phyloP scores from a whole-genome alignment of 2,888 invertebrate genomes.

The Branchellion lobata region DNA sequence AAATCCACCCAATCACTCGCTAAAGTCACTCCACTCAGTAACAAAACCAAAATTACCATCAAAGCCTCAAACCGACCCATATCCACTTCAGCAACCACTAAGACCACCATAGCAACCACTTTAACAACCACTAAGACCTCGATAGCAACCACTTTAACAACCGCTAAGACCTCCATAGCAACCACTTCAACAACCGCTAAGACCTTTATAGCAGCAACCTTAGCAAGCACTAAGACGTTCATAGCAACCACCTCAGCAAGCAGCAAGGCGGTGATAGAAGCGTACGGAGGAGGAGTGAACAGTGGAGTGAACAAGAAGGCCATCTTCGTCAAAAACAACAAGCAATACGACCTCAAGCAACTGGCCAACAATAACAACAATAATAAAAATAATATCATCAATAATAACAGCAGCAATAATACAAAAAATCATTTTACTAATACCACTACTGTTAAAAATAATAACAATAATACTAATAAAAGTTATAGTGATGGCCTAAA shows the following conservation, averaged over 20 bases:
- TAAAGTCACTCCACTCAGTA: too few relatives aligned
- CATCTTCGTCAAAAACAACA: constrained; percentile 2
- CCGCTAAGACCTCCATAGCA: too few relatives aligned
- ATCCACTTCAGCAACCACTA: too few relatives aligned
- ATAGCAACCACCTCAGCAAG: background rate
- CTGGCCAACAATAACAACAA: background rate
- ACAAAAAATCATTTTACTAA: background rate
- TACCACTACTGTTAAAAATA: background rate
- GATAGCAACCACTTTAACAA: too few relatives aligned
- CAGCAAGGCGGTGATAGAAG: background rate
- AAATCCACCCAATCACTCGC: too few relatives aligned
- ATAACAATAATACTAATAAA: background rate
- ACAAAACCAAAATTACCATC: too few relatives aligned
- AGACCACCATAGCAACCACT: too few relatives aligned
- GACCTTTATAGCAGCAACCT: too few relatives aligned
- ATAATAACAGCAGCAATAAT: background rate
- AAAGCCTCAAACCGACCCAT: too few relatives aligned
- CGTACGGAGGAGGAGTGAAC: background rate
- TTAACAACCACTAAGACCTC: too few relatives aligned
- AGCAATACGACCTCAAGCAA: background rate
- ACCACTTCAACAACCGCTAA: too few relatives aligned
- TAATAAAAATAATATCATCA: background rate
- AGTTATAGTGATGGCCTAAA: background rate
- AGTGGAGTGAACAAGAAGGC: background rate
- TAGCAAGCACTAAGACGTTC: background rate